phyloP scores from a whole-genome alignment of 2,888 invertebrate genomes.

The Platypus cylindrus region DNA sequence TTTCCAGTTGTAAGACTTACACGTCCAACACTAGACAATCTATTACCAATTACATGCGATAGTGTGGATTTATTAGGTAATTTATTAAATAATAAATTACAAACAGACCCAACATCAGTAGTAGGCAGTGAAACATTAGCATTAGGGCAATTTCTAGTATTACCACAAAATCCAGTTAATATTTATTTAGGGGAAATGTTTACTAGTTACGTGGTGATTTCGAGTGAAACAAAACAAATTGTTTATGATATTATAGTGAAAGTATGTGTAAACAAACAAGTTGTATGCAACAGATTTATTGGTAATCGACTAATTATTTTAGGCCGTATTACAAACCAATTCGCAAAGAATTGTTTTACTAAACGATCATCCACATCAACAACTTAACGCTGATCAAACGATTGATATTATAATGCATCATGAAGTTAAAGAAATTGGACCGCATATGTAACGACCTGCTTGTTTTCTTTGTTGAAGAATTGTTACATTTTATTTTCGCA shows the following conservation, averaged over 20 bases:
- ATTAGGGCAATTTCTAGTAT: slow-evolving; percentile 79
- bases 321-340: slow-evolving; percentile 90
- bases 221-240: slow-evolving; percentile 81
- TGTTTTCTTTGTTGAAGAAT: slow-evolving; percentile 3
- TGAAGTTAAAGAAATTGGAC: slow-evolving; percentile 98
- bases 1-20: slow-evolving; percentile 82
- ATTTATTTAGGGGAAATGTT: slow-evolving; percentile 98
- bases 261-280: slow-evolving; percentile 38
- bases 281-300: not conserved
- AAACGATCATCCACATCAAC: slow-evolving; percentile 47
- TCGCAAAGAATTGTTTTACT: slow-evolving; percentile 75
- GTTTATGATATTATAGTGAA: slow-evolving; percentile 77
- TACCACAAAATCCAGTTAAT: slow-evolving; percentile 96
- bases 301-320: slow-evolving; percentile 11
- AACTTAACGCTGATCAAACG: slow-evolving; percentile 65
- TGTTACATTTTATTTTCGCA: not conserved
- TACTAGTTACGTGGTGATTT: slow-evolving; percentile 93
- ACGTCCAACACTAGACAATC: slow-evolving; percentile 75
- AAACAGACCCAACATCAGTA: slow-evolving; percentile 74
- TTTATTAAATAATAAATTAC: slow-evolving; percentile 62
- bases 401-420: slow-evolving; percentile 93
- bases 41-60: slow-evolving; percentile 72
- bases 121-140: slow-evolving; percentile 68
- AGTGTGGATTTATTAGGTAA: slow-evolving; percentile 74
- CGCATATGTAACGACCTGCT: slow-evolving; percentile 66